Percentiles rank a stretch among this genome's conserved stretches.
Evolutionary conservation across 2,113 vertebrate species (phyloP).

Genomic region (Tenrec ecaudatus): DNA sequence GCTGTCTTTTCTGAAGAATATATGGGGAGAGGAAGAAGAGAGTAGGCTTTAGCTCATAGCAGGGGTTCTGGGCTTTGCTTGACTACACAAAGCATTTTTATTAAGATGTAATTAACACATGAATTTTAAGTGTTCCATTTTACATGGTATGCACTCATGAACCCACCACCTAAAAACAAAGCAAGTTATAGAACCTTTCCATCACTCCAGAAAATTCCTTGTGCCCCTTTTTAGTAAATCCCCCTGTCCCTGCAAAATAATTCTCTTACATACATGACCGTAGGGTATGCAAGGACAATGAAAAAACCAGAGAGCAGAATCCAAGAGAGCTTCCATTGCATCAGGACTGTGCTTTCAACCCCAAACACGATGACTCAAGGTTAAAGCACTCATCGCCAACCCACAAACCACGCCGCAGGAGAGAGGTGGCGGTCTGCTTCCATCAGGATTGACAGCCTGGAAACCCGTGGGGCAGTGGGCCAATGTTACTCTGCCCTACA

Average conservation of each 20-base stretch:
- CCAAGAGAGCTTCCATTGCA: neutral
- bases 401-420: neutral
- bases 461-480: no score
- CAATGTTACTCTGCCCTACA: neutral
- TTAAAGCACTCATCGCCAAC: neutral
- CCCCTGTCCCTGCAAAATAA: neutral
- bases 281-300: neutral
- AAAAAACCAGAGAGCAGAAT: neutral
- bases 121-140: conserved; percentile 40
- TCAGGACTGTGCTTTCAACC: neutral
- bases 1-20: neutral
- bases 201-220: neutral
- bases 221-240: neutral
- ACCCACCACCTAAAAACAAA: neutral
- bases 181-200: neutral
- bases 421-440: neutral
- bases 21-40: neutral
- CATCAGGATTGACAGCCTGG: neutral
- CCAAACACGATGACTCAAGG: neutral
- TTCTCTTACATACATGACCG: neutral
- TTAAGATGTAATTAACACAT: conserved; percentile 20
- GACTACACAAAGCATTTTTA: neutral
- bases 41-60: neutral
- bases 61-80: neutral
- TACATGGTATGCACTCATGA: neutral